Percentiles rank a stretch among this genome's conserved stretches.
Conservation (phyloP, 2,113 vertebrate genomes). For the Phrynosoma blainvillii region DNA sequence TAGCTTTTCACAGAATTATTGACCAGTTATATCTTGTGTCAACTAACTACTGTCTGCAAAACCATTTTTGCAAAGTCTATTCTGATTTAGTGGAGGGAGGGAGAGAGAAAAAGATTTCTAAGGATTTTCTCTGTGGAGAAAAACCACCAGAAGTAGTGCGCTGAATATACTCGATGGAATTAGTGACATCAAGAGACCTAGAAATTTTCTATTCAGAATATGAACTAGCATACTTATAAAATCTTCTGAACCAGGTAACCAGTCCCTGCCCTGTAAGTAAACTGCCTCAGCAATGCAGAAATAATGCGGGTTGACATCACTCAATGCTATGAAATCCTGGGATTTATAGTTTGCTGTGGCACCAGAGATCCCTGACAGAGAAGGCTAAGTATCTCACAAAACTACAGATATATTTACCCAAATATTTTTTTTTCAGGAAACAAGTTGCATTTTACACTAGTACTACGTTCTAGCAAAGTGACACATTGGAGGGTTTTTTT, state of each 20-base stretch:
- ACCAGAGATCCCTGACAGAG: no score
- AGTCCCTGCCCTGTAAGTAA: neutral
- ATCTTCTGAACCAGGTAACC: no score
- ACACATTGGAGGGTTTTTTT: no score
- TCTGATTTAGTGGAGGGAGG: neutral
- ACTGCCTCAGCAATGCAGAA: no score
- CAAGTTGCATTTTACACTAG: no score
- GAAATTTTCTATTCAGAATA: neutral
- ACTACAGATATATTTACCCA: no score
- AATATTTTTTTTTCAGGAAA: no score
- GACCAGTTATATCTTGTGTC: constrained; percentile 19
- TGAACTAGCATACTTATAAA: neutral
- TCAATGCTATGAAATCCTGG: no score
- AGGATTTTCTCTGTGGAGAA: constrained; percentile 35
- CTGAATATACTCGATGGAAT: neutral
- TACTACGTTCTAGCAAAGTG: no score
- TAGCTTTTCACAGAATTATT: constrained; percentile 45
- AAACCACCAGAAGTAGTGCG: constrained; percentile 17
- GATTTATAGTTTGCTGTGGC: no score
- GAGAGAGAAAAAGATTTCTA: neutral
- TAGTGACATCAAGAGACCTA: neutral
- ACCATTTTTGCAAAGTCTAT: constrained; percentile 30
- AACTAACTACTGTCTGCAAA: neutral
- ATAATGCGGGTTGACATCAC: no score
- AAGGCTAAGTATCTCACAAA: no score